Percentiles rank a stretch among this genome's conserved stretches.
These are phyloP conservation scores for Aphelenchoides besseyi DNA, from an alignment of 1,140 invertebrate species.

Conservation along the genomic window DNA sequence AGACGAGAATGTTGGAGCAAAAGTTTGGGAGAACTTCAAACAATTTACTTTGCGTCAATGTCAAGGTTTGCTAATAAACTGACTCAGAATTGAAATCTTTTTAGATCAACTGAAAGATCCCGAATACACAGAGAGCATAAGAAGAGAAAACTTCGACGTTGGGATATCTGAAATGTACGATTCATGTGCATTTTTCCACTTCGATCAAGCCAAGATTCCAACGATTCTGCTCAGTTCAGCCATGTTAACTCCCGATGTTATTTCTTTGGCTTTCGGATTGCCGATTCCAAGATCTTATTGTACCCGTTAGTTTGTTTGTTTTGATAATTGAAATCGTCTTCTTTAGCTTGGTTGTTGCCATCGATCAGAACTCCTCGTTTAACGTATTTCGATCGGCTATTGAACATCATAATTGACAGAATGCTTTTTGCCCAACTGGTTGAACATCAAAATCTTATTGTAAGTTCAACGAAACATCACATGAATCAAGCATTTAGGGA, in stretches of 20 bases:
- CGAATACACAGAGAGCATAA: not conserved
- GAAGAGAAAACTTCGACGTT: constrained; percentile 27
- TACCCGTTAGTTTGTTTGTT: constrained; percentile 26
- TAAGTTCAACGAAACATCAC: not conserved
- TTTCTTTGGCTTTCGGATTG: constrained; percentile 22
- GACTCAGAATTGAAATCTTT: not conserved
- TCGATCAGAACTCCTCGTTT: not conserved
- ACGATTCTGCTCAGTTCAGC: constrained; percentile 23
- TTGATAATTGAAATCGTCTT: not conserved
- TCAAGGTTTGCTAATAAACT: not conserved
- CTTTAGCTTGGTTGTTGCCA: constrained; percentile 14
- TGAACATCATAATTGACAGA: not conserved
- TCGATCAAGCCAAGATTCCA: constrained; percentile 27
- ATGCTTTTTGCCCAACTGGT: constrained; percentile 5
- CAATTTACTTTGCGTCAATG: not conserved
- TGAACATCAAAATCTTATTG: constrained; percentile 18
- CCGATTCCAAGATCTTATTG: constrained; percentile 37
- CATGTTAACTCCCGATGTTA: not conserved
- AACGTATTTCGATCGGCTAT: not conserved
- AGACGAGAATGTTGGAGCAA: not conserved
- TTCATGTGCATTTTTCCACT: constrained; percentile 30
- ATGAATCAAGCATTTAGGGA: not conserved
- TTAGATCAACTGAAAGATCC: constrained; percentile 10
- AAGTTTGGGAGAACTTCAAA: not conserved
- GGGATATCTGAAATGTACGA: constrained; percentile 35